A percentile compares a stretch with the other conserved stretches of the same genome.
phyloP scores from a whole-genome alignment of 1,140 invertebrate genomes.

The Drosophila funebris region DNA sequence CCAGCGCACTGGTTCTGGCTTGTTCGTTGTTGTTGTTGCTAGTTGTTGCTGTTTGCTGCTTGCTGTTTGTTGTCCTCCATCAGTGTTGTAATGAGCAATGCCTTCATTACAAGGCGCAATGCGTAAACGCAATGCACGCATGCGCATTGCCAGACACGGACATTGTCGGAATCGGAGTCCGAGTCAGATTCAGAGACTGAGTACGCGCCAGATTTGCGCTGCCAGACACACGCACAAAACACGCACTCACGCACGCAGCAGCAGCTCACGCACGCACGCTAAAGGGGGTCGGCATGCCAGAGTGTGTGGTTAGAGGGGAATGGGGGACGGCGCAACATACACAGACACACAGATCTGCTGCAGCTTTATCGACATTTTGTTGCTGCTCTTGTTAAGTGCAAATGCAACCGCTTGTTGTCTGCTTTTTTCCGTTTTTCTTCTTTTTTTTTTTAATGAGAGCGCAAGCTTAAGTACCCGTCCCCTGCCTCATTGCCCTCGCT shows the following conservation, averaged over 20 bases:
- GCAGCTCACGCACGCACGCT: constrained; percentile 57
- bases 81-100: constrained; percentile 68
- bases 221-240: constrained; percentile 18
- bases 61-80: constrained; percentile 46
- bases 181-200: neutral
- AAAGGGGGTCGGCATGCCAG: neutral
- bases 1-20: constrained; percentile 45
- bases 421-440: constrained; percentile 18
- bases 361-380: constrained; percentile 54
- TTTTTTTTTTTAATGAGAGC: constrained; percentile 38
- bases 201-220: neutral
- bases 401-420: constrained; percentile 45
- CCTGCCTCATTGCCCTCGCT: neutral
- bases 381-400: constrained; percentile 74
- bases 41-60: neutral
- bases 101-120: constrained; percentile 77
- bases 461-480: constrained; percentile 11
- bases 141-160: constrained; percentile 52
- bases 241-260: constrained; percentile 51
- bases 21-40: neutral
- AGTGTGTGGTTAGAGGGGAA: neutral
- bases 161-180: constrained; percentile 1
- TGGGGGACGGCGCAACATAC: too few relatives aligned
- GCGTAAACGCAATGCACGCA: constrained; percentile 76
- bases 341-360: constrained; percentile 42